phyloP scores from a whole-genome alignment of 2,888 invertebrate genomes.

The Scaptodrosophila latifasciaeformis region DNA sequence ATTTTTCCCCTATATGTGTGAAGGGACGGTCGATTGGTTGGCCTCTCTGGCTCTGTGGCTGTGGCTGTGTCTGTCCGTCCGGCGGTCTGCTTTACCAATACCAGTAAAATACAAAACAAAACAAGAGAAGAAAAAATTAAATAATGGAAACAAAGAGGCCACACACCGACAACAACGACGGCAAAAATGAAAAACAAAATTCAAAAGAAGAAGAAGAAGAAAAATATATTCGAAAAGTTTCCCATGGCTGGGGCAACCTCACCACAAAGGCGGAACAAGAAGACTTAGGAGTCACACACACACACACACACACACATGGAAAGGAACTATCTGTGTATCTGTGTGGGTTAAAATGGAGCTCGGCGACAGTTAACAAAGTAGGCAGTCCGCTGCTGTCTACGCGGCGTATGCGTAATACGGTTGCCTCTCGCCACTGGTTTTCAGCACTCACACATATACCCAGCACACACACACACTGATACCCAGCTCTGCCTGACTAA shows the following conservation, averaged over 20 bases:
- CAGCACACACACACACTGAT: slow-evolving; percentile 7
- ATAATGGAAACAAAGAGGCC: slow-evolving; percentile 50
- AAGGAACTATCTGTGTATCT: slow-evolving; percentile 4
- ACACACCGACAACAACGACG: slow-evolving; percentile 47
- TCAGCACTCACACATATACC: slow-evolving; percentile 33
- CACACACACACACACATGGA: slow-evolving; percentile 4
- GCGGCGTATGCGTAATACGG: slow-evolving; percentile 66
- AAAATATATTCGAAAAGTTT: slow-evolving; percentile 52
- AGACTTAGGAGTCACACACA: slow-evolving; percentile 13
- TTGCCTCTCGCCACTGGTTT: slow-evolving; percentile 67
- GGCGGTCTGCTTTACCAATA: no score
- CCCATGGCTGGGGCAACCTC: slow-evolving; percentile 42
- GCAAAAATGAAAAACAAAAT: no score
- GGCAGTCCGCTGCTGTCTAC: slow-evolving; percentile 42
- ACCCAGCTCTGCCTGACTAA: neutral
- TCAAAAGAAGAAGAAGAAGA: slow-evolving; percentile 28
- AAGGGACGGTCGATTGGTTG: neutral
- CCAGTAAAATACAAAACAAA: no score
- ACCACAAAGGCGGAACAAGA: slow-evolving; percentile 21
- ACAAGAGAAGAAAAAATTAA: neutral
- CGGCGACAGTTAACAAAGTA: slow-evolving; percentile 43
- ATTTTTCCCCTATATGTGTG: slow-evolving; percentile 7
- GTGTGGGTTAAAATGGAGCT: slow-evolving; percentile 39
- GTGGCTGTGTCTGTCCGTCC: no score
- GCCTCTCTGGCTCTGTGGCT: slow-evolving; percentile 5